Percentiles rank a stretch among this genome's conserved stretches.
Evolutionary conservation across 2,113 vertebrate species (phyloP).

Genomic region (Etheostoma spectabile): DNA sequence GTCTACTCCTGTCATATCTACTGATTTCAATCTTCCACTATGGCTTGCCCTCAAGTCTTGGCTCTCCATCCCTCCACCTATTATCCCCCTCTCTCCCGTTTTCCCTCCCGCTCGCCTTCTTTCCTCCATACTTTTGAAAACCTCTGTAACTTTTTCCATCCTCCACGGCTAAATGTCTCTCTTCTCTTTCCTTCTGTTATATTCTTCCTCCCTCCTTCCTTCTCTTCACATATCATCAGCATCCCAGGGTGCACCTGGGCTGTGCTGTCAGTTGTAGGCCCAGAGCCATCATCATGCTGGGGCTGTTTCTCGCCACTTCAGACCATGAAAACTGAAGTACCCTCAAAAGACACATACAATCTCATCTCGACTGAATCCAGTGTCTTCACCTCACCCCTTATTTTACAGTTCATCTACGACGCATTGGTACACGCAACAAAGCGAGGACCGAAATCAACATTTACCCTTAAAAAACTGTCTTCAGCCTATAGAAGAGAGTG

Average conservation of each 20-base stretch:
- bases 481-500: background rate
- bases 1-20: conserved; percentile 60
- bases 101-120: background rate
- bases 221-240: conserved; percentile 32
- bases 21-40: conserved; percentile 66
- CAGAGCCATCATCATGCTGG: conserved; percentile 65
- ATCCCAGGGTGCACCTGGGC: conserved; percentile 66
- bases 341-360: background rate
- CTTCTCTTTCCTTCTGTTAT: conserved; percentile 5
- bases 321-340: conserved; percentile 44
- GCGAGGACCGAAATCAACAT: conserved; percentile 12
- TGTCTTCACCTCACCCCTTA: conserved; percentile 18
- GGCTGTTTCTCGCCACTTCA: conserved; percentile 64
- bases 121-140: background rate
- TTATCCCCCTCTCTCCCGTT: background rate
- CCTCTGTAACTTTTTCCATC: background rate
- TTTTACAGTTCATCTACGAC: conserved; percentile 31
- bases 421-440: conserved; percentile 1
- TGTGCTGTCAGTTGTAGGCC: conserved; percentile 51
- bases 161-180: conserved; percentile 9
- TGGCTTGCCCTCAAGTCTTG: conserved; percentile 17
- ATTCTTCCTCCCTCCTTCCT: background rate
- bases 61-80: conserved; percentile 14
- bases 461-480: conserved; percentile 13
- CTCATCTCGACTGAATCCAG: conserved; percentile 7